Evolutionary conservation across 2,797 vertebrate species (phyloP).

Genomic region (Amblyopsis hoosieri): DNA sequence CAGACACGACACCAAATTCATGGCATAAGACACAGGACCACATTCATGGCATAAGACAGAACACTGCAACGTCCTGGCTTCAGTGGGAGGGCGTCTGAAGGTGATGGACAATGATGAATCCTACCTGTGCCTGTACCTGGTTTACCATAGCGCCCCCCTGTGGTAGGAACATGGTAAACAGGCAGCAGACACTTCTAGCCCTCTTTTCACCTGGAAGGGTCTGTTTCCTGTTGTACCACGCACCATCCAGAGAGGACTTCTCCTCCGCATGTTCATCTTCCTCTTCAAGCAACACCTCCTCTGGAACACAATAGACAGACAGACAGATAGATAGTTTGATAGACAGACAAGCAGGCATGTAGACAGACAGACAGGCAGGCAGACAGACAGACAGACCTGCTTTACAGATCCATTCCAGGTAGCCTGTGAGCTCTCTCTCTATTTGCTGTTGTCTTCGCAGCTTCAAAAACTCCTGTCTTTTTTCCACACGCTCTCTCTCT

Average conservation of each 20-base stretch:
- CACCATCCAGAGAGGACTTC: slow-evolving; percentile 94
- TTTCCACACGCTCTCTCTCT: too few species aligned
- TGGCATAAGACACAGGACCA: background rate
- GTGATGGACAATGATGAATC: slow-evolving; percentile 21
- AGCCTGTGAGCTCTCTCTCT: too few species aligned
- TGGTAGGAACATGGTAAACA: slow-evolving; percentile 31
- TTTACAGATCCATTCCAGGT: too few species aligned
- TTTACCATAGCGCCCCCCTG: slow-evolving; percentile 28
- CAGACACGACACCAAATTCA: background rate
- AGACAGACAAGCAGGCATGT: too few species aligned
- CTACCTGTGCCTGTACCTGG: slow-evolving; percentile 23
- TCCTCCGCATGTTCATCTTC: slow-evolving; percentile 96
- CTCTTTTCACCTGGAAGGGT: slow-evolving; percentile 74
- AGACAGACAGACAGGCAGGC: too few species aligned
- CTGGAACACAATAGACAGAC: slow-evolving; percentile 64
- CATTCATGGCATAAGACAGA: slow-evolving; percentile 13
- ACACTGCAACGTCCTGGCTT: slow-evolving; percentile 2
- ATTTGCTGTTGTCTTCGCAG: too few species aligned
- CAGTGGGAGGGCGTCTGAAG: background rate
- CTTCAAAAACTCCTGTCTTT: too few species aligned
- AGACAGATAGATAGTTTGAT: background rate
- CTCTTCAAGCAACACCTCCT: slow-evolving; percentile 97
- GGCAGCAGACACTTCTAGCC: slow-evolving; percentile 19
- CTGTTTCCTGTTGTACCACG: slow-evolving; percentile 79
- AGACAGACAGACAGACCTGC: too few species aligned